Conservation (phyloP, 2,797 vertebrate genomes). For the Melopsittacus undulatus region DNA sequence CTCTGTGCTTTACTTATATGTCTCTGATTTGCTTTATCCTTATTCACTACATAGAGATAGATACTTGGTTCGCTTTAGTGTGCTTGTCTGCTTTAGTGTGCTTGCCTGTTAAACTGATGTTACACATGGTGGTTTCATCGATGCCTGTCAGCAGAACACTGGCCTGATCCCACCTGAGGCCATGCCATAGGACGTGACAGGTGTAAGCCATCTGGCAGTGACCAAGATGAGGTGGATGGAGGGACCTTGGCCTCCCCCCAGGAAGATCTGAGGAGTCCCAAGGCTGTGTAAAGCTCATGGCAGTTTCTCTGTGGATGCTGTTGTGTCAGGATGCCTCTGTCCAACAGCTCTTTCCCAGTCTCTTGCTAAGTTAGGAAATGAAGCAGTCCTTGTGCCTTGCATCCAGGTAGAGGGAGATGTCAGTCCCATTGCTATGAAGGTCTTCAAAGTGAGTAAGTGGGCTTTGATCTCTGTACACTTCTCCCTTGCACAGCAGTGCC, state of each 20-base stretch:
- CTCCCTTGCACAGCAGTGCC: not conserved
- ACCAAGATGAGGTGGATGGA: not conserved
- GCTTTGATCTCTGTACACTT: not conserved
- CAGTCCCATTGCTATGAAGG: not conserved
- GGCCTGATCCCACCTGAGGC: not conserved
- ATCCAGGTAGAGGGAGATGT: not conserved
- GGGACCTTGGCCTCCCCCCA: not conserved
- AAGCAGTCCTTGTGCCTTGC: not conserved
- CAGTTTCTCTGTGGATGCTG: not conserved
- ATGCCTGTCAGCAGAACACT: not conserved
- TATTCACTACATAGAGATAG: not conserved
- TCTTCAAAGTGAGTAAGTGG: not conserved
- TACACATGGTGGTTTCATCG: not conserved
- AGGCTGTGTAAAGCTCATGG: not conserved
- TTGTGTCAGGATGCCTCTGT: not conserved
- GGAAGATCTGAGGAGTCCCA: not conserved
- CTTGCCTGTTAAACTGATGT: not conserved
- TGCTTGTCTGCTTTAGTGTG: not conserved
- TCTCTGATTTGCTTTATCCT: not conserved
- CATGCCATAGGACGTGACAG: rapidly evolving
- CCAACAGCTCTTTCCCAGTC: not conserved
- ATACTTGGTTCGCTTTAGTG: not conserved
- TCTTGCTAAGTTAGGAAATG: not conserved
- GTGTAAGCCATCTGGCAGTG: not conserved
- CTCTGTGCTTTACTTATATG: not conserved